These are phyloP conservation scores for Elephantulus edwardii DNA, from an alignment of 2,113 vertebrate species.

Conservation along the genomic window DNA sequence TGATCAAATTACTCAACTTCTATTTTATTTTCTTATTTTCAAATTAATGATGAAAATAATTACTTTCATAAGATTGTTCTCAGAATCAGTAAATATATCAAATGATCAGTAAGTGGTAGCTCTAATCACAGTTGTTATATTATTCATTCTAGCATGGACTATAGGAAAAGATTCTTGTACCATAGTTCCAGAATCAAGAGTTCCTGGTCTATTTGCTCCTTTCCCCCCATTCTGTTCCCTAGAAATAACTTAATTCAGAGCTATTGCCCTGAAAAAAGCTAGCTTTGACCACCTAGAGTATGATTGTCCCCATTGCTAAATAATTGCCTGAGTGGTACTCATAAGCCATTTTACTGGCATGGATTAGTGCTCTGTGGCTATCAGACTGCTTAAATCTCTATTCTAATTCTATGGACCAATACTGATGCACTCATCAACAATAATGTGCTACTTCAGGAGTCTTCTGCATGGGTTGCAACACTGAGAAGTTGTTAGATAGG, in stretches of 20 bases:
- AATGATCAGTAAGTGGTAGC: not conserved
- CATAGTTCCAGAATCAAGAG: not conserved
- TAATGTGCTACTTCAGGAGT: slow-evolving; percentile 18
- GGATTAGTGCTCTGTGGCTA: not conserved
- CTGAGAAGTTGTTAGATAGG: slow-evolving; percentile 44
- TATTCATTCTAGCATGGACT: not conserved
- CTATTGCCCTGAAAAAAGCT: not conserved
- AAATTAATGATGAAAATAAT: slow-evolving; percentile 52
- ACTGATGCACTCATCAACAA: not conserved
- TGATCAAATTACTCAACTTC: not conserved
- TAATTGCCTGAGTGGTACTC: not conserved
- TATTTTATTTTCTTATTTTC: slow-evolving; percentile 35
- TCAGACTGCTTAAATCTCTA: slow-evolving; percentile 18
- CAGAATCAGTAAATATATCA: slow-evolving; percentile 9
- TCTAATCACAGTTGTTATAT: not conserved
- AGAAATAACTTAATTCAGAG: slow-evolving; percentile 32
- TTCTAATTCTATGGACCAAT: slow-evolving; percentile 5
- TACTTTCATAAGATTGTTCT: slow-evolving; percentile 22
- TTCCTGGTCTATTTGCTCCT: not conserved
- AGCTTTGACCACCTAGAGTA: not conserved
- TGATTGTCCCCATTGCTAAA: not conserved
- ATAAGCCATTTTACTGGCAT: not conserved
- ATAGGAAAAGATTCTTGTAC: not conserved
- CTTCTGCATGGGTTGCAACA: slow-evolving; percentile 21
- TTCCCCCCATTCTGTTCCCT: slow-evolving; percentile 30